These are phyloP conservation scores for Phenganax marumi DNA, from an alignment of 92 coral and sea anemone genomes.

Conservation along the genomic window DNA sequence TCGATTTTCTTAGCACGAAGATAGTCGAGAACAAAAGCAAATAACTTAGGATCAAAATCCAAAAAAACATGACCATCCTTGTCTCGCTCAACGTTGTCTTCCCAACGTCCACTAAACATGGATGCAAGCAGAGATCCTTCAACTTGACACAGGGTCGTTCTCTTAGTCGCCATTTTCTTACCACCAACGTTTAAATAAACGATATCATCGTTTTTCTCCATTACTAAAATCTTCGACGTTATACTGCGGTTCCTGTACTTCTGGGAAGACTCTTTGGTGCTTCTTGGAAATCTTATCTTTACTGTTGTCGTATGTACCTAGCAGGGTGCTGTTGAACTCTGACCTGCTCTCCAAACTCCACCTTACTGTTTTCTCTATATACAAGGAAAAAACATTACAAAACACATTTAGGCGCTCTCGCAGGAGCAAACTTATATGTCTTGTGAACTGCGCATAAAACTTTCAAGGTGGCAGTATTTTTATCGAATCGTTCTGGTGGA, in stretches of 20 bases:
- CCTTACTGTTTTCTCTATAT: too few relatives aligned
- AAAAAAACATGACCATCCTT: constrained; percentile 20
- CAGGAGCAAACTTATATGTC: too few relatives aligned
- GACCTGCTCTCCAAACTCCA: too few relatives aligned
- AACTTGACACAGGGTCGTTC: constrained; percentile 6
- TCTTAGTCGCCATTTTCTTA: constrained; percentile 16
- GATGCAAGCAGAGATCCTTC: neutral
- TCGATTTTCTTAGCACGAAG: constrained; percentile 17
- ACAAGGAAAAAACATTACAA: too few relatives aligned
- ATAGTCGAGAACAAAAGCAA: constrained; percentile 22
- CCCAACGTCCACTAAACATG: constrained; percentile 28
- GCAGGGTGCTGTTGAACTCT: too few relatives aligned
- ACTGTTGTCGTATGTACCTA: too few relatives aligned
- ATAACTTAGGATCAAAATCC: constrained; percentile 4
- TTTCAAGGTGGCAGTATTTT: neutral
- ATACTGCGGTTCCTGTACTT: too few relatives aligned
- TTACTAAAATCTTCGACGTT: neutral
- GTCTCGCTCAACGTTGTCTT: neutral
- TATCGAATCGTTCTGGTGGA: constrained; percentile 7
- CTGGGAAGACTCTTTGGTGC: neutral
- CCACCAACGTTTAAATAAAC: constrained; percentile 16
- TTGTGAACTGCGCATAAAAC: neutral
- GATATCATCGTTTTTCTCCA: neutral
- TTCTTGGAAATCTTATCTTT: neutral
- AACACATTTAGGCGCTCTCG: too few relatives aligned